phyloP scores from a whole-genome alignment of 2,797 vertebrate genomes.

The Enteromius treurensis region DNA sequence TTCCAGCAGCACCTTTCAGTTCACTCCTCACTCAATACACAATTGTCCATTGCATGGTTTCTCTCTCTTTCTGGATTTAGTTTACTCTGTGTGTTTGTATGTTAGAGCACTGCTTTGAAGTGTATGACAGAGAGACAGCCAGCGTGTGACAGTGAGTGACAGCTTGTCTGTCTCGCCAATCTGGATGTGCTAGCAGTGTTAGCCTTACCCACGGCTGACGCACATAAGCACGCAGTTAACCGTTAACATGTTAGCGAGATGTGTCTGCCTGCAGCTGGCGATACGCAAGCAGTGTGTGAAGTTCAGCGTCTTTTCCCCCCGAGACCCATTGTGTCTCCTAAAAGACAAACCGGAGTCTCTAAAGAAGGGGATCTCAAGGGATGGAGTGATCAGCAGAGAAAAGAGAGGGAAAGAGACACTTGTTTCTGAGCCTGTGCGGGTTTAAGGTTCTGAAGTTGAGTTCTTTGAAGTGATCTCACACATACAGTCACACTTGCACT shows the following conservation, averaged over 20 bases:
- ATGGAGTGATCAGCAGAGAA: constrained; percentile 8
- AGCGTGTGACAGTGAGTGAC: constrained; percentile 49
- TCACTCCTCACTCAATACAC: neutral
- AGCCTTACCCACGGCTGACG: constrained; percentile 25
- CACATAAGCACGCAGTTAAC: neutral
- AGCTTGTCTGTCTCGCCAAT: constrained; percentile 47
- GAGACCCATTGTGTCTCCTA: constrained; percentile 32
- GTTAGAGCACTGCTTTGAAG: constrained; percentile 13
- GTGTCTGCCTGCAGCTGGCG: constrained; percentile 6
- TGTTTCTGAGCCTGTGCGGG: constrained; percentile 8
- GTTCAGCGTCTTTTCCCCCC: neutral
- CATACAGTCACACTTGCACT: constrained; percentile 7
- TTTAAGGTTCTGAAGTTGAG: constrained; percentile 29
- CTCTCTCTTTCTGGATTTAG: neutral
- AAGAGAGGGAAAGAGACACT: neutral
- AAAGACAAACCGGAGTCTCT: constrained; percentile 27
- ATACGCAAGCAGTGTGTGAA: neutral
- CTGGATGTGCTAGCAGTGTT: constrained; percentile 44
- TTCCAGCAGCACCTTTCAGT: neutral
- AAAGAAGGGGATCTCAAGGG: constrained; percentile 11
- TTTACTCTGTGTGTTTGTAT: constrained; percentile 16
- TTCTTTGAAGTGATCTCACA: constrained; percentile 26
- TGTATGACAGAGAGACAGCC: constrained; percentile 24
- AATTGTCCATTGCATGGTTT: neutral
- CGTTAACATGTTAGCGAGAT: neutral